Conservation (phyloP, 2,888 invertebrate species). For the Acrobasis suavella region DNA sequence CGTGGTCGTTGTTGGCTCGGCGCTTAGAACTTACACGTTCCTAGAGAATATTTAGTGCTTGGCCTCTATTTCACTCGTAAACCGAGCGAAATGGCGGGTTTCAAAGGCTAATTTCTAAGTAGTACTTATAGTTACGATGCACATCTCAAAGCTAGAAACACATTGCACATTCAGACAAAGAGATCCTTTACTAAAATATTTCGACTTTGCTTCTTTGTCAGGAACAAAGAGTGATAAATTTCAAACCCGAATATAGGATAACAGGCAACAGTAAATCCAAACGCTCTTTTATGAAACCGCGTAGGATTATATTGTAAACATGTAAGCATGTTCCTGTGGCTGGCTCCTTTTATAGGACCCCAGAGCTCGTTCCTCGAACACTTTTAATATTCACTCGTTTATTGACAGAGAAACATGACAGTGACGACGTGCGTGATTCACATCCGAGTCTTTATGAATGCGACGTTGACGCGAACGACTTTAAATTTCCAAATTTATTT, state of each 20-base stretch:
- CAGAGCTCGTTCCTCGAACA: conserved; percentile 17
- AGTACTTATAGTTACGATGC: neutral
- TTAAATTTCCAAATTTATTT: conserved; percentile 19
- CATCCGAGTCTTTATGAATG: conserved; percentile 24
- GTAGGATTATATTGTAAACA: conserved; percentile 14
- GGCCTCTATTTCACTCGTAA: conserved; percentile 10
- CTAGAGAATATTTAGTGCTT: conserved; percentile 8
- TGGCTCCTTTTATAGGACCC: conserved; percentile 17
- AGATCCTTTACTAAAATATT: conserved; percentile 7
- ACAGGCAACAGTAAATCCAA: conserved; percentile 21
- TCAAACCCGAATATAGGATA: conserved; percentile 20
- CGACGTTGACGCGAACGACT: conserved; percentile 21
- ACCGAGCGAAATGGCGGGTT: neutral
- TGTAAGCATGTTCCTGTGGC: conserved; percentile 17
- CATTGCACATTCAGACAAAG: conserved; percentile 10
- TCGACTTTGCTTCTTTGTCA: conserved; percentile 9
- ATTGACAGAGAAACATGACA: conserved; percentile 26
- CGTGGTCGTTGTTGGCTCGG: conserved; percentile 1
- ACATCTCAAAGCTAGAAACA: conserved; percentile 2
- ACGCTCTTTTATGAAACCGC: conserved; percentile 19
- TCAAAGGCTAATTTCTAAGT: conserved; percentile 14
- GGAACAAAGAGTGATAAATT: conserved; percentile 23
- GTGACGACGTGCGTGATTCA: conserved; percentile 25
- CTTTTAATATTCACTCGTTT: conserved; percentile 27
- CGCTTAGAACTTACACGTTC: conserved; percentile 11